Base-by-base conservation (phyloP, 2,113 vertebrate genomes). In the Cyphomyrus discorhynchus region DNA sequence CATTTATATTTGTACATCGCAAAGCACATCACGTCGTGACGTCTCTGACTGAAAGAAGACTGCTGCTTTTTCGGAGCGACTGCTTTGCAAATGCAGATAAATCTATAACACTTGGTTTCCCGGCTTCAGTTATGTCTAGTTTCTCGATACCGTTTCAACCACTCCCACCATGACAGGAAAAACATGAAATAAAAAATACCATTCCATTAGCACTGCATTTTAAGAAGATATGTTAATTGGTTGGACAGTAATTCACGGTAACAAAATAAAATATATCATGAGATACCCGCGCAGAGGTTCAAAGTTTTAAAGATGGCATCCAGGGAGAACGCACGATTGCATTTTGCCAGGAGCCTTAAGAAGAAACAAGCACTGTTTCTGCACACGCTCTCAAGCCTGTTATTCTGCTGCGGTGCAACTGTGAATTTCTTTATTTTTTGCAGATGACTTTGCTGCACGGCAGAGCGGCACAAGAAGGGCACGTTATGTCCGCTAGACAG, bases 1-100 rank as follows among this genome's bases (percentile, higher is more conserved):
- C 91, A 92, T 90, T 91, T 93, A 90, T 93, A 93, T 94, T 94
- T 92, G 91, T 91, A 91, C 88, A 90, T 82, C 90, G 82, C 88
- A 90, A 91, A 92, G 92, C 87, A 91, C 88, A 90, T 82, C 90
- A 83, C 88, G 89, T 92, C 91, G 93, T 85, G 89, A 90, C 91
- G 92, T 93, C 91, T 92, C 80, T 47, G 74, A 88, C 88, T 89
- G 89, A 90, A 92, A 93, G 90, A 93, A 92, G 46, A 87, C 31
- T 19, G 77, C 50, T 56, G 80, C 82, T 89, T 83, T 85, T 52
- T 74, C 42, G 11, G 46, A 27, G 7, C 62, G 17, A 24, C 87
- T 56, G 52, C 70, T 13, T 35, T 31, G 45, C 45, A 74, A 46
- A 88, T 88, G 87, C 27, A 70, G 87, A 88, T 88, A 74, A 74